A percentile compares a stretch with the other conserved stretches of the same genome.
These are phyloP conservation scores for Anolis apletophallus DNA, from an alignment of 2,797 vertebrate species.

Conservation along the genomic window DNA sequence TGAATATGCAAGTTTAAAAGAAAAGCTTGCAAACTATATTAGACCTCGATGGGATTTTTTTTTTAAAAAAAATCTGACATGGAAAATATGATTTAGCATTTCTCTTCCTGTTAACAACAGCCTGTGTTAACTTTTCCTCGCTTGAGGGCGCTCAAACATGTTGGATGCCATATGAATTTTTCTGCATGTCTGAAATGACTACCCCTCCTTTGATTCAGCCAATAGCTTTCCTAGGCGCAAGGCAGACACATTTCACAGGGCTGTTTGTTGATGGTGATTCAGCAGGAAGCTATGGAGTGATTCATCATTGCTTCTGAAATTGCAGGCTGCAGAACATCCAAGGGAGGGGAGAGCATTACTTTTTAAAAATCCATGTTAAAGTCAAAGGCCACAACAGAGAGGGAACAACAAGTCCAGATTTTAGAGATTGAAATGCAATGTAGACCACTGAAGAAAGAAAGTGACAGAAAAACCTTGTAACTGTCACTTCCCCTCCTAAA, in stretches of 20 bases:
- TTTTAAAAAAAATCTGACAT: neutral
- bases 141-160: neutral
- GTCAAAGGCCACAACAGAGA: rapidly evolving
- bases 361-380: rapidly evolving
- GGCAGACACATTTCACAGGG: slow-evolving; percentile 40
- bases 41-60: rapidly evolving
- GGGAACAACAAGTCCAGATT: neutral
- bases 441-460: neutral
- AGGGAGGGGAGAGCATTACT: rapidly evolving
- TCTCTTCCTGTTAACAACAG: neutral
- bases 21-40: neutral
- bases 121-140: neutral
- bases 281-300: slow-evolving; percentile 47
- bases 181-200: neutral
- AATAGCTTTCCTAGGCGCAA: slow-evolving; percentile 3
- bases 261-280: slow-evolving; percentile 42
- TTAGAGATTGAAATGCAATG: neutral
- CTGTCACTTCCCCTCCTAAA: no score
- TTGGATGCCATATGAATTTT: slow-evolving; percentile 42
- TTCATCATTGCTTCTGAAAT: slow-evolving; percentile 23
- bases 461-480: rapidly evolving
- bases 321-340: neutral
- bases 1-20: no score
- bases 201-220: neutral
- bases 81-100: neutral